Percentiles rank a stretch among this genome's conserved stretches.
These are phyloP conservation scores for Callyntrura guangdongensis DNA, from an alignment of 2,888 invertebrate species.

Conservation along the genomic window DNA sequence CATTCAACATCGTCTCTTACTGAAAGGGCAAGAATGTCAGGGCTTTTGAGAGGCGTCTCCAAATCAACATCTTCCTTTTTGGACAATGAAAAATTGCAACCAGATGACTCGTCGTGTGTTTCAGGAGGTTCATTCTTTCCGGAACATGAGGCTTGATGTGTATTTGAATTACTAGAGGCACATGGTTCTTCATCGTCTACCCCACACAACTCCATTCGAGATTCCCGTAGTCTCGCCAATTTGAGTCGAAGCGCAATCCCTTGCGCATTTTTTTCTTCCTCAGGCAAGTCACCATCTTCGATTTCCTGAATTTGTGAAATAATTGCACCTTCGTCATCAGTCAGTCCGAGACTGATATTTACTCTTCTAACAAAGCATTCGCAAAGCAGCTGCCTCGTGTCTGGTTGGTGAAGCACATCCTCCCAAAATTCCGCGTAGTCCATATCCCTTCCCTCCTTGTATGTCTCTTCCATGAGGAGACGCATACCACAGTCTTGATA, in stretches of 20 bases:
- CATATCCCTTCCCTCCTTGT: slow-evolving; percentile 79
- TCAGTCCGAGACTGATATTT: slow-evolving; percentile 68
- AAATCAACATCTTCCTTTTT: background rate
- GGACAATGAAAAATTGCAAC: background rate
- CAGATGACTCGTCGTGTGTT: background rate
- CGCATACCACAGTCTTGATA: slow-evolving; percentile 90
- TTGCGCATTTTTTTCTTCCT: slow-evolving; percentile 72
- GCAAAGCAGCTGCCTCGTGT: slow-evolving; percentile 82
- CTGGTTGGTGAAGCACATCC: slow-evolving; percentile 77
- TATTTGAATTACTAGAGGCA: background rate
- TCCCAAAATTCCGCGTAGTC: slow-evolving; percentile 83
- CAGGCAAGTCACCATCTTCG: slow-evolving; percentile 69
- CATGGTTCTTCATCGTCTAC: slow-evolving; percentile 21
- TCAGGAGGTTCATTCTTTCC: slow-evolving; percentile 1
- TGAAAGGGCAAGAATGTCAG: background rate
- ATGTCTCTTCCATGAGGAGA: slow-evolving; percentile 82
- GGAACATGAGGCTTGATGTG: background rate
- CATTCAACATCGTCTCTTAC: background rate
- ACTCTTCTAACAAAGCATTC: slow-evolving; percentile 82
- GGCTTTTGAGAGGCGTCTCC: background rate
- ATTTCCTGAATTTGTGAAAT: slow-evolving; percentile 72
- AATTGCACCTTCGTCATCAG: slow-evolving; percentile 74
- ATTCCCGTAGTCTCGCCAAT: slow-evolving; percentile 57
- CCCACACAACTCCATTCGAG: background rate
- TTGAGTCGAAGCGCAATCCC: slow-evolving; percentile 72